Base-by-base conservation (phyloP, 2,797 vertebrate genomes). In the Lycodopsis pacificus region DNA sequence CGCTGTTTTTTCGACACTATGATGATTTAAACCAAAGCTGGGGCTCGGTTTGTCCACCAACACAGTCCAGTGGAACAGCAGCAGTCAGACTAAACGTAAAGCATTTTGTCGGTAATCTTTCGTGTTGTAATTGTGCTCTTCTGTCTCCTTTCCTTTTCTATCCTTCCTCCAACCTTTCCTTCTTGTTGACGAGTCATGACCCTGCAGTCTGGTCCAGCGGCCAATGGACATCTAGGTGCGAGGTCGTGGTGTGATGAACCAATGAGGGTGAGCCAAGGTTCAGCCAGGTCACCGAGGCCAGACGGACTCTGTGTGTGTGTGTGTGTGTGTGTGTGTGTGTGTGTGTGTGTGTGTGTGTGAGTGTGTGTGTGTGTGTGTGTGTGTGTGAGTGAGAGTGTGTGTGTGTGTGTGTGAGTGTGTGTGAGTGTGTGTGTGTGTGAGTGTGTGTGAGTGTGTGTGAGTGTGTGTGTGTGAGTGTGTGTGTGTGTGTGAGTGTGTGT, bases 191-290 rank as follows among this genome's bases (percentile, higher is more conserved):
- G 73, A 71, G 86, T 83, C 88, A 76, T 49, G 83, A 85, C 85
- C 88, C 42, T 40, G 32, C 3, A 22, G 64, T 48, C 65, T 65
- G 66, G 63, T 81, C 14, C 65, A 30, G 25, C 65, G 71, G 86
- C 86, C 88, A 88, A 72, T 10, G 71, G 75, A 27, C 88, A 86
- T 86, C 64, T 71, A 85, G 62, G 89, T 91, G 91, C 82, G 84
- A 93, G 72, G 61, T 48, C 66, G 73, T 70, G 88, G 87, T 88
- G 68, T 27, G 67, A 71, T 75, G 75, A 83, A 57, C 77, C 84
- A 76, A 7, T 42, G 72, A 81, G 81, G 91, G 82, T 92, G 89
- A 93, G 88, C 90, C 90, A 92, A 80, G 84, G 92, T 93, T 90
- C 91, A 93, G 51, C 17, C 76, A 20, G 86, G 87, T 90, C 90